phyloP scores from a whole-genome alignment of 2,797 vertebrate species.

The Urocyon cinereoargenteus region DNA sequence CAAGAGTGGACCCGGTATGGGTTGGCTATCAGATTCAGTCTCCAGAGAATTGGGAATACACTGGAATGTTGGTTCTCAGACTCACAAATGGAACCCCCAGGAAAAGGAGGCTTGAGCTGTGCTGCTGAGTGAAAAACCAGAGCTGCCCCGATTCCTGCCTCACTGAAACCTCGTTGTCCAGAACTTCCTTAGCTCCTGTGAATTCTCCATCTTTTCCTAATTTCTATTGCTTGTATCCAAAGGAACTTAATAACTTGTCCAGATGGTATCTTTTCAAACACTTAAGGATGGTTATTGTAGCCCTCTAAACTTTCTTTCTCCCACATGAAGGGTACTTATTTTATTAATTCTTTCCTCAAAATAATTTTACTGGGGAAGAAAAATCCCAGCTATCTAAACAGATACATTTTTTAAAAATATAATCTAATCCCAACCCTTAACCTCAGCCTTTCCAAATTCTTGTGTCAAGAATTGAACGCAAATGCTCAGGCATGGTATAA shows the following conservation, averaged over 20 bases:
- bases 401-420: neutral
- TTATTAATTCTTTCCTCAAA: slow-evolving; percentile 16
- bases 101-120: neutral
- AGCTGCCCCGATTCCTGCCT: neutral
- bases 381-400: neutral
- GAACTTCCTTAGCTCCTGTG: neutral
- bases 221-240: neutral
- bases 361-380: neutral
- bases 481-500: neutral
- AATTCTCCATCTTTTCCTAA: neutral
- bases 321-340: neutral
- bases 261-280: neutral
- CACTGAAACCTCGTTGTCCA: neutral
- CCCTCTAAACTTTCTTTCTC: neutral
- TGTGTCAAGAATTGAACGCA: neutral
- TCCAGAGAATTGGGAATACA: neutral
- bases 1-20: neutral
- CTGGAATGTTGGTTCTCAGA: neutral
- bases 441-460: neutral
- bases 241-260: neutral
- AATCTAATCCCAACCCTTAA: neutral
- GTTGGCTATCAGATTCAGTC: neutral
- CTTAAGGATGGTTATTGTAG: neutral
- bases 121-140: neutral
- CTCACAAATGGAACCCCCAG: no score